Base-by-base conservation (phyloP, 2,113 vertebrate species). In the Heterotis niloticus region DNA sequence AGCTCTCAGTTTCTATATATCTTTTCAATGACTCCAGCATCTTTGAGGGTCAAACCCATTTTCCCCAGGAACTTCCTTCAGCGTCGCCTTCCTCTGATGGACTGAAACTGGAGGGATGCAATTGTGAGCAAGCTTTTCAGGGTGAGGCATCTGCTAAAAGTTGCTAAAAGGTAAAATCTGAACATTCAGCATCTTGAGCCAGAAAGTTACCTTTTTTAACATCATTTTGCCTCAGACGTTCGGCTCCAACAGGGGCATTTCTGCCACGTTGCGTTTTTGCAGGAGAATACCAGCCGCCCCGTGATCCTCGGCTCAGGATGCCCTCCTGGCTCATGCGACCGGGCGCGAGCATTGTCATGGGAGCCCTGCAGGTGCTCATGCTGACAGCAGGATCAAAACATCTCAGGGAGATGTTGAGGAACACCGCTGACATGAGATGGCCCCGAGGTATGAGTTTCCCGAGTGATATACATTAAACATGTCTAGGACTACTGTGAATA, bases 401-500 rank as follows among this genome's bases (percentile, higher is more conserved):
- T 24, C 23, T 66, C 64, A 24, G 64, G 1, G 64, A 29, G 60
- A 18, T 51, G 59, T 29, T 5, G 18, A 18, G 52, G 66, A 69
- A 78, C n/a, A 28, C 52, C 0, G 44, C 44, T 26, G 64, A 17
- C 64, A 64, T 14, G 28, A 65, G 59, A 44, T 62, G 23, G 44
- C 5, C 23, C 44, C 17, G 5, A 67, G 64, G 12, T 24, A 12
- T n/a, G 24, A 4, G 20, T 64, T 64, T 76, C 18, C 12, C 28
- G 76, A 57, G 52, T 52, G 51, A 24, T 44, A 68, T 68, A 23
- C 20, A 78, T 78, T 69, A 78, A 56, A 68, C 51, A 29, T 1
- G 5, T 78, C 65, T 57, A 51, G 56, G 64, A 78, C 10, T 51
- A 24, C 14, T 67, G 64, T 24, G 64, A 77, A 68, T 77, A 77